Base-by-base conservation (phyloP, 1,140 invertebrate species). In the Zaprionus ghesquierei region DNA sequence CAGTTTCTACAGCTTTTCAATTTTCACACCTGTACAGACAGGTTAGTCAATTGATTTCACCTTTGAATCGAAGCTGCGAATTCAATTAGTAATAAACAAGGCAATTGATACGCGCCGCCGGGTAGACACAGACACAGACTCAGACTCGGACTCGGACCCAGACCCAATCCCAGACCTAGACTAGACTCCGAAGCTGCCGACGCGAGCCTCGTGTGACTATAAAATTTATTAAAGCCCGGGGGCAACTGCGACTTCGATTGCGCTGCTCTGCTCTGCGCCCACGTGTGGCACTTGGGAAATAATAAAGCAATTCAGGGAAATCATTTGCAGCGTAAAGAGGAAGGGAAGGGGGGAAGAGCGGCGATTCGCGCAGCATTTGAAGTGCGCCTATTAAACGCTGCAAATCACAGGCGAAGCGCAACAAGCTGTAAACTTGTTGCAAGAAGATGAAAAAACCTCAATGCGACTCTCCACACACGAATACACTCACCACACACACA, bases 51-150 rank as follows among this genome's bases (percentile, higher is more conserved):
- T 79, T 84, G 73, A 74, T 70, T 84, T 63, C 53, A 79, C 69
- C 60, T 75, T 29, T 72, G 46, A 75, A 77, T 77, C 46, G 51
- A 33, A 23, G 22, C 51, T 61, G 61, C 74, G 72, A 87, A 87
- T 82, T 87, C 82, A 87, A 87, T 87, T 87, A 87, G 82, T 87
- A 87, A 89, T 87, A 87, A 87, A 87, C 82, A 82, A 87, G 84
- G 53, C 75, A 25, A 73, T 72, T 86, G 81, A 78, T 78, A 70
- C 46, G 79, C 61, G 75, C 75, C 66, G 12, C 44, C 23, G 44
- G 63, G 49, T 33, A 38, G n/a, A n/a, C n/a, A n/a, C 46, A 53
- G 23, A 5, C 13, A 5, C 3, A 41, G 35, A 3, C 3, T 38
- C n/a, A 38, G 35, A 15, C 35, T 5, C 13, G n/a, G n/a, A n/a